A percentile compares a stretch with the other conserved stretches of the same genome.
Conservation (phyloP, 2,113 vertebrate species). For the Herpetotheres cachinnans region DNA sequence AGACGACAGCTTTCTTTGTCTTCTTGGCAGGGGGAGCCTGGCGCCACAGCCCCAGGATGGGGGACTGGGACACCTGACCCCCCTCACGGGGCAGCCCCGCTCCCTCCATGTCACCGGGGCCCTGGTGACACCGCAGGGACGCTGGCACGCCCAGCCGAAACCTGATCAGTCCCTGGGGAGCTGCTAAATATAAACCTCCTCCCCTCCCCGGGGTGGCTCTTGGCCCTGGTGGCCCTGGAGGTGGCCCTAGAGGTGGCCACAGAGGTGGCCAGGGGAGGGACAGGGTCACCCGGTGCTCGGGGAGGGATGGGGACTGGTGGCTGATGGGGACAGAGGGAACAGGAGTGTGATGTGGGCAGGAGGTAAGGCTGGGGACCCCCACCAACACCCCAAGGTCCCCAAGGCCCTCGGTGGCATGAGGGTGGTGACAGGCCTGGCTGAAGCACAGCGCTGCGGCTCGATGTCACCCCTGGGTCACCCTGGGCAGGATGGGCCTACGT, state of each 20-base stretch:
- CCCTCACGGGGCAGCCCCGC: background rate
- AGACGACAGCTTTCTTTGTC: conserved; percentile 88
- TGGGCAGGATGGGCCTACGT: too few relatives aligned
- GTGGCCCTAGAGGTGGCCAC: background rate
- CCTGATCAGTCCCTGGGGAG: background rate
- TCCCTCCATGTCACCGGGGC: background rate
- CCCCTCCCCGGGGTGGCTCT: background rate
- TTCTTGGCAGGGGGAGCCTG: conserved; percentile 70
- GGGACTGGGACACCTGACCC: background rate
- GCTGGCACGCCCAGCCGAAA: background rate
- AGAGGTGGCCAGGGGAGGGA: background rate
- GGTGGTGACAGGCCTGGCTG: background rate
- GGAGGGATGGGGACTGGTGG: background rate
- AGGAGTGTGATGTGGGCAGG: accelerated
- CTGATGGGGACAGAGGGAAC: background rate
- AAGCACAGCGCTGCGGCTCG: accelerated
- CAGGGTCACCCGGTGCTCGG: background rate
- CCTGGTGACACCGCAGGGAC: background rate
- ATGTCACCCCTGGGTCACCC: background rate
- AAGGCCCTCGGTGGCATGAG: background rate
- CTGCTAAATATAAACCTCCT: background rate
- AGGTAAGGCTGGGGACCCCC: background rate
- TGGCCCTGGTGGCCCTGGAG: background rate
- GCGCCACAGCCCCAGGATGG: background rate
- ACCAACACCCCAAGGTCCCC: background rate